These are phyloP conservation scores for Formica exsecta DNA, from an alignment of 1,140 invertebrate species.

Conservation along the genomic window DNA sequence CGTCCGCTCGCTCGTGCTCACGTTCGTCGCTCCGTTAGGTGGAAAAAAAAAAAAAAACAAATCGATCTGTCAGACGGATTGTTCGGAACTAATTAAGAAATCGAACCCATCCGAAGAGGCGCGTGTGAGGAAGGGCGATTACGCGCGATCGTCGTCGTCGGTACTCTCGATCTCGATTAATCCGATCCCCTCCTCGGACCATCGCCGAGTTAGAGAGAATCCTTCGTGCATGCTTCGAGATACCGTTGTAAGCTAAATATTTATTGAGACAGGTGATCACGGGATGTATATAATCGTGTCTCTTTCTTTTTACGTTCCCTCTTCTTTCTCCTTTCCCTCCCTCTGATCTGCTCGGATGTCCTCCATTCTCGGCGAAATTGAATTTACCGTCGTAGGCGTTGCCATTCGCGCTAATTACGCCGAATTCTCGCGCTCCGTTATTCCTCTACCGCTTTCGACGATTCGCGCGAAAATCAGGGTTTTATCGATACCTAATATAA, in stretches of 20 bases:
- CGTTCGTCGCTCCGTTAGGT: conserved; percentile 72
- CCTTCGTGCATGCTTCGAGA: background rate
- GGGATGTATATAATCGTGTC: background rate
- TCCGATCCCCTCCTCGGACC: conserved; percentile 31
- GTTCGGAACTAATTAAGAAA: conserved; percentile 73
- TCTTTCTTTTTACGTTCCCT: background rate
- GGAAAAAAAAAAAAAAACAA: conserved; percentile 14
- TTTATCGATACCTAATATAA: too few species aligned
- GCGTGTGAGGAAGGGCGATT: background rate
- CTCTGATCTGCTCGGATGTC: background rate
- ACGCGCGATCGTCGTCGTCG: conserved; percentile 1
- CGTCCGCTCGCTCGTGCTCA: conserved; percentile 7
- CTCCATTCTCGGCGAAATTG: conserved; percentile 4
- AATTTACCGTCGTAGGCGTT: conserved; percentile 68
- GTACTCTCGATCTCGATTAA: conserved; percentile 54
- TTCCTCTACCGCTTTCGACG: background rate
- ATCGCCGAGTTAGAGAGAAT: background rate
- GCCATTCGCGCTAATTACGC: conserved; percentile 57
- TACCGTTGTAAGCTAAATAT: conserved; percentile 48
- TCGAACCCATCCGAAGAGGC: conserved; percentile 39
- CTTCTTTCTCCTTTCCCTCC: background rate
- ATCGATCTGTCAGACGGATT: conserved; percentile 64
- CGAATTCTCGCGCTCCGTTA: background rate
- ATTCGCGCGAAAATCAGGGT: too few species aligned
- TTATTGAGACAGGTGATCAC: conserved; percentile 65